Percentiles rank a stretch among this genome's conserved stretches.
phyloP scores from a whole-genome alignment of 1,140 invertebrate genomes.

The Anagrus nilaparvatae region DNA sequence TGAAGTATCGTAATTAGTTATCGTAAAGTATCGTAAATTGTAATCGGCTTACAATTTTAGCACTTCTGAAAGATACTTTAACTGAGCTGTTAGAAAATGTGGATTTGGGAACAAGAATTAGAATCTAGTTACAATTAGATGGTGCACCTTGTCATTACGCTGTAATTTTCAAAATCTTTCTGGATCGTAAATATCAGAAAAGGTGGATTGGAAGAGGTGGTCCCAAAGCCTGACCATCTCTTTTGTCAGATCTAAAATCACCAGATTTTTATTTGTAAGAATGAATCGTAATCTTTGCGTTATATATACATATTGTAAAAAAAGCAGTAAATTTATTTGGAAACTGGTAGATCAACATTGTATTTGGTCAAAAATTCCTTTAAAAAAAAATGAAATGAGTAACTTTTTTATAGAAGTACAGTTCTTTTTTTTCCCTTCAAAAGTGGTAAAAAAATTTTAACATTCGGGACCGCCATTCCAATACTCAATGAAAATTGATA shows the following conservation, averaged over 20 bases:
- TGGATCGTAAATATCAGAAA: not conserved
- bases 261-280: constrained; percentile 22
- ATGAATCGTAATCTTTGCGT: too few relatives aligned
- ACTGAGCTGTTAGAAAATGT: constrained; percentile 18
- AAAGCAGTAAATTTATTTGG: too few relatives aligned
- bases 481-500: too few relatives aligned
- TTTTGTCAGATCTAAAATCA: constrained; percentile 20
- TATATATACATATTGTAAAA: too few relatives aligned
- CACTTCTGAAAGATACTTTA: constrained; percentile 15
- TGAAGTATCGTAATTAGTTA: constrained; percentile 14
- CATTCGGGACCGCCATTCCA: too few relatives aligned
- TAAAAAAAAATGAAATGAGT: too few relatives aligned
- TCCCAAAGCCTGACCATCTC: constrained; percentile 15
- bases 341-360: too few relatives aligned
- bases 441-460: too few relatives aligned
- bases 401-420: too few relatives aligned
- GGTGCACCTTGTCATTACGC: not conserved
- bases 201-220: constrained; percentile 5
- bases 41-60: constrained; percentile 13
- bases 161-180: not conserved
- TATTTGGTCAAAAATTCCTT: too few relatives aligned
- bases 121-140: constrained; percentile 25
- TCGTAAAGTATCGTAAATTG: constrained; percentile 18
- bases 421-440: too few relatives aligned
- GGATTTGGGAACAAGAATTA: constrained; percentile 10